phyloP scores from a whole-genome alignment of 1,140 invertebrate genomes.

The Zaprionus nigranus region DNA sequence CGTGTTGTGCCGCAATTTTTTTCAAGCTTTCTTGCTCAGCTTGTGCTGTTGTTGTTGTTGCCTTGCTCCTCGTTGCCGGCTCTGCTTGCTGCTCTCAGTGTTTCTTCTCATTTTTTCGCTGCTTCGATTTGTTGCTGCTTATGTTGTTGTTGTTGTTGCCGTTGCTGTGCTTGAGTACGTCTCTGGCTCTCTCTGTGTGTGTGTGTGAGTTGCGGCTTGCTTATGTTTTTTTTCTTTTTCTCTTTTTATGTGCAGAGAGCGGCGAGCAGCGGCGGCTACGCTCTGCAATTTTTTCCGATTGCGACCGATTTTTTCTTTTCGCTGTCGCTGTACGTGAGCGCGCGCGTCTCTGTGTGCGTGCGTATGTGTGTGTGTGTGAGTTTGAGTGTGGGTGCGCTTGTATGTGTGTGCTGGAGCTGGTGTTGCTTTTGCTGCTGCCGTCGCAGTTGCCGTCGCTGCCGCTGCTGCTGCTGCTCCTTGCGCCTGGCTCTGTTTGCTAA shows the following conservation, averaged over 20 bases:
- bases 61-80: constrained; percentile 55
- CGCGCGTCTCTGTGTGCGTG: constrained; percentile 17
- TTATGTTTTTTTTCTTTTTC: constrained; percentile 78
- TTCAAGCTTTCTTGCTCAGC: constrained; percentile 68
- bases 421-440: constrained; percentile 72
- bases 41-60: constrained; percentile 53
- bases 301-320: constrained; percentile 77
- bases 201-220: constrained; percentile 70
- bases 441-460: constrained; percentile 59
- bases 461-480: constrained; percentile 65
- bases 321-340: constrained; percentile 42
- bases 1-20: constrained; percentile 81
- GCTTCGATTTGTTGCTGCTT: constrained; percentile 61
- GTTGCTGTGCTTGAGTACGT: constrained; percentile 71
- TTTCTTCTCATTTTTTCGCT: constrained; percentile 80
- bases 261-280: constrained; percentile 47
- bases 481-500: constrained; percentile 73
- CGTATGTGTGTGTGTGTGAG: constrained; percentile 17
- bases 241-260: constrained; percentile 81
- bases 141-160: constrained; percentile 44
- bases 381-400: constrained; percentile 39
- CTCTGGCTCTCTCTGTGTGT: constrained; percentile 58
- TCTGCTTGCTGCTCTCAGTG: constrained; percentile 67
- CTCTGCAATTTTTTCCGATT: constrained; percentile 83
- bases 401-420: constrained; percentile 29